A percentile compares a stretch with the other conserved stretches of the same genome.
These are phyloP conservation scores for Furcifer pardalis DNA, from an alignment of 2,797 vertebrate genomes.

Conservation along the genomic window DNA sequence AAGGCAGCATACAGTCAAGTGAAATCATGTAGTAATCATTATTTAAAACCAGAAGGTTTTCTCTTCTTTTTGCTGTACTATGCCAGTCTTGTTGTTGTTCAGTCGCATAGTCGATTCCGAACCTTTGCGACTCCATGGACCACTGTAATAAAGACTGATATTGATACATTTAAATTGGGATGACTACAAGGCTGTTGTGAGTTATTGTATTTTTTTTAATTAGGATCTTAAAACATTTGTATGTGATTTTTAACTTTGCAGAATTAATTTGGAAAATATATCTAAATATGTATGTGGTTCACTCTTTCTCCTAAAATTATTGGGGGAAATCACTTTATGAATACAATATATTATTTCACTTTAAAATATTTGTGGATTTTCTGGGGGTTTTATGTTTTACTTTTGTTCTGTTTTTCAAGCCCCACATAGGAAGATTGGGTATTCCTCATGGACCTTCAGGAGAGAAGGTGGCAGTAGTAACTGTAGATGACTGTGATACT, in stretches of 20 bases:
- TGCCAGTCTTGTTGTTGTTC: no score
- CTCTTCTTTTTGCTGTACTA: no score
- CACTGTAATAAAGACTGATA: no score
- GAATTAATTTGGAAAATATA: neutral
- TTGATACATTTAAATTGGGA: no score
- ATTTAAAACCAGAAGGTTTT: no score
- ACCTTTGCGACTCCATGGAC: no score
- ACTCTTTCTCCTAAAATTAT: neutral
- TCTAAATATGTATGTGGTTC: neutral
- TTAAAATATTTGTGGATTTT: neutral
- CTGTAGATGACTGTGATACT: constrained; percentile 94
- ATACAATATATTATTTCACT: neutral
- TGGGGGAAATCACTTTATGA: neutral
- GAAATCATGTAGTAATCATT: no score
- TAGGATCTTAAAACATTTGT: neutral
- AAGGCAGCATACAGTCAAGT: no score
- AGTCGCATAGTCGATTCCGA: no score
- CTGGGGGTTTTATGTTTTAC: neutral
- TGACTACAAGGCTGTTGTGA: neutral
- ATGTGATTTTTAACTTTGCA: constrained; percentile 4
- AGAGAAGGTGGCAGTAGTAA: constrained; percentile 96
- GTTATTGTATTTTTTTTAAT: neutral
- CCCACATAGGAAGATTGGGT: constrained; percentile 91
- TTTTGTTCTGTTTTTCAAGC: constrained; percentile 76
- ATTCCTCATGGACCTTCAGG: constrained; percentile 94